A percentile compares a stretch with the other conserved stretches of the same genome.
Evolutionary conservation across 2,113 vertebrate species (phyloP).

Genomic region (Tragulus kanchil): DNA sequence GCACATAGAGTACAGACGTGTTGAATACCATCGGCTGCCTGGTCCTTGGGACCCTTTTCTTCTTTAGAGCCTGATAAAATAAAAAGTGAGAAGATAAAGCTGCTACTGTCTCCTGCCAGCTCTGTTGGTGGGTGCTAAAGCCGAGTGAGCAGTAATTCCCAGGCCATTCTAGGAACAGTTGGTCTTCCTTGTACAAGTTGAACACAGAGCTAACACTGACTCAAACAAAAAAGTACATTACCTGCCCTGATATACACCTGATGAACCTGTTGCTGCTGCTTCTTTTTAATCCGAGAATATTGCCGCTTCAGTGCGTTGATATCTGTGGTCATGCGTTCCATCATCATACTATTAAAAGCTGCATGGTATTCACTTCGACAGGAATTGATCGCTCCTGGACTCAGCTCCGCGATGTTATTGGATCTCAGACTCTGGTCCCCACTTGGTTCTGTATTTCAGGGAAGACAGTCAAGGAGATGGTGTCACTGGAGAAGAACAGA

Average conservation of each 20-base stretch:
- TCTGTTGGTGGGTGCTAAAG: neutral
- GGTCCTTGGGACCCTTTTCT: conserved; percentile 87
- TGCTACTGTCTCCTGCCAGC: neutral
- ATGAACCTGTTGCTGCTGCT: conserved; percentile 96
- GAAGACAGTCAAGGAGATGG: neutral
- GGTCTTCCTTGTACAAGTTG: neutral
- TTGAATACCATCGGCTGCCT: conserved; percentile 87
- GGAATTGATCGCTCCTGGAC: conserved; percentile 95
- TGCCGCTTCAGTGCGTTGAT: conserved; percentile 96
- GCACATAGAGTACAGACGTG: conserved; percentile 64
- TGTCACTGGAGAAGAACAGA: neutral
- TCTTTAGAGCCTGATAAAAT: conserved; percentile 88
- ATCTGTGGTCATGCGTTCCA: conserved; percentile 98
- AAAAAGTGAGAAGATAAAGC: conserved; percentile 65
- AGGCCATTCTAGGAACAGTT: neutral
- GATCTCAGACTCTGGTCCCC: conserved; percentile 90
- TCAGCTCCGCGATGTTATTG: conserved; percentile 95
- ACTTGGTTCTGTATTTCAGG: conserved; percentile 89
- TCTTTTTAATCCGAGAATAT: conserved; percentile 95
- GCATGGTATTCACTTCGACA: conserved; percentile 95
- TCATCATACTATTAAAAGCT: conserved; percentile 98
- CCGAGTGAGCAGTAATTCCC: neutral
- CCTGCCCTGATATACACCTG: conserved; percentile 97
- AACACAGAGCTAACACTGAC: neutral
- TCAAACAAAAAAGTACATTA: conserved; percentile 76